These are phyloP conservation scores for Kradibia gibbosae DNA, from an alignment of 1,140 invertebrate species.

Conservation along the genomic window DNA sequence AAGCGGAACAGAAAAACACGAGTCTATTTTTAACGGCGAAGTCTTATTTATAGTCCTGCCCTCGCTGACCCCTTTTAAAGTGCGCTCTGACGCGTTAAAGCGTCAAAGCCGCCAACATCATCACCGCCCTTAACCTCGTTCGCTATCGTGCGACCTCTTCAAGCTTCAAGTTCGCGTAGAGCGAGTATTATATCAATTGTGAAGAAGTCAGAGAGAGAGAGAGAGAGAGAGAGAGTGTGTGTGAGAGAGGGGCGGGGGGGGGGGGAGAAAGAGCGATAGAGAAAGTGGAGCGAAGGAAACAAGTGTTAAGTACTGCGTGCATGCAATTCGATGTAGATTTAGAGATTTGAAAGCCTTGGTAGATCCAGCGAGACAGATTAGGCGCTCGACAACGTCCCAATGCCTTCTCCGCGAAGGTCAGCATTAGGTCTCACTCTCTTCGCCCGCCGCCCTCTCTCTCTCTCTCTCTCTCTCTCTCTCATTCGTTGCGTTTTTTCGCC, in stretches of 20 bases:
- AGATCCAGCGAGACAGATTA: conserved; percentile 45
- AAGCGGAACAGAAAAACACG: conserved; percentile 26
- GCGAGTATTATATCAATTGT: conserved; percentile 15
- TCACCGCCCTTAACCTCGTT: conserved; percentile 49
- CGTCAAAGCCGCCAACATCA: neutral
- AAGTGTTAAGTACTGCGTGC: conserved; percentile 29
- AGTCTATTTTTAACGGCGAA: conserved; percentile 41
- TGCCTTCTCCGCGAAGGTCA: conserved; percentile 33
- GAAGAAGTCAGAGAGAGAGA: neutral
- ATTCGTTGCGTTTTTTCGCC: too few relatives aligned
- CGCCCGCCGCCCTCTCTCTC: neutral
- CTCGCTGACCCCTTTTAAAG: conserved; percentile 50
- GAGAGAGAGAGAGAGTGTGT: neutral
- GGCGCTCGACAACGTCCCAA: neutral
- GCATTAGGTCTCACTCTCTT: neutral
- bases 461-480: neutral
- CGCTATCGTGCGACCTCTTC: conserved; percentile 36
- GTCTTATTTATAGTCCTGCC: conserved; percentile 48
- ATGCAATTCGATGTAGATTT: conserved; percentile 18
- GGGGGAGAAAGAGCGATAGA: neutral
- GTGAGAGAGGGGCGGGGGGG: neutral
- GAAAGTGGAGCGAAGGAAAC: neutral
- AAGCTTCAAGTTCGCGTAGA: conserved; percentile 50
- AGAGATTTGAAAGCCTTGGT: conserved; percentile 25
- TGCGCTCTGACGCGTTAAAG: conserved; percentile 28